Base-by-base conservation (phyloP, 92 coral and sea anemone species). In the Desmophyllum pertusum region DNA sequence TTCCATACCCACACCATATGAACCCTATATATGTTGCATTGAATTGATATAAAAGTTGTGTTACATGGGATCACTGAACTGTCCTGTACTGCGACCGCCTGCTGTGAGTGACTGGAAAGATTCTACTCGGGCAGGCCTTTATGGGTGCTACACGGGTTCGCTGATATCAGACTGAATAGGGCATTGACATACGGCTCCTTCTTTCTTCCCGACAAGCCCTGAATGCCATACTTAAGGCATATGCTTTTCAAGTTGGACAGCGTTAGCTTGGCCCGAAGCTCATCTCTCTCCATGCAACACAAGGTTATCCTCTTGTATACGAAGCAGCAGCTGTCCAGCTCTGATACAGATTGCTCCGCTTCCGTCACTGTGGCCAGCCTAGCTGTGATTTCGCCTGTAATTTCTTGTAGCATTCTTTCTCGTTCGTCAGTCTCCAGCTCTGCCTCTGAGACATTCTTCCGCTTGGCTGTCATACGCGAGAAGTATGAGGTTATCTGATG, bases 401-500 rank as follows among this genome's bases (percentile, higher is more conserved):
- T 7, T 4, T 61, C 67, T 5, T 18, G 27, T 5, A 61, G 5
- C 33, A 61, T 18, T 5, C 9, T 66, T 66, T 66, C 72, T 66
- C 72, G 0, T 66, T 66, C 72, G n/a, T 66, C 42, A n/a, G 39
- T 33, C 37, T 66, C 42, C 25, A 30, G 6, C 42, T 85, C 84
- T 6, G 17, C 38, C 31, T 75, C 88, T 76, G 77, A 40, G 67
- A 61, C 36, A 68, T 83, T 83, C 84, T 73, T 68, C 59, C 72
- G 70, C 67, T 79, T 86, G 31, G 89, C 85, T 19, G 88, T 36
- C 62, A 85, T 11, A 43, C 83, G 88, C 45, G 84, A 85, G 51
- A 85, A 77, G 77, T 85, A 85, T 66, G 88, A 77, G 15, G 84
- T 70, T 42, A 76, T 76, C 75, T 87, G 87, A 46, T 87, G 83